Base-by-base conservation (phyloP, 2,113 vertebrate species). In the Crotalus horridus region DNA sequence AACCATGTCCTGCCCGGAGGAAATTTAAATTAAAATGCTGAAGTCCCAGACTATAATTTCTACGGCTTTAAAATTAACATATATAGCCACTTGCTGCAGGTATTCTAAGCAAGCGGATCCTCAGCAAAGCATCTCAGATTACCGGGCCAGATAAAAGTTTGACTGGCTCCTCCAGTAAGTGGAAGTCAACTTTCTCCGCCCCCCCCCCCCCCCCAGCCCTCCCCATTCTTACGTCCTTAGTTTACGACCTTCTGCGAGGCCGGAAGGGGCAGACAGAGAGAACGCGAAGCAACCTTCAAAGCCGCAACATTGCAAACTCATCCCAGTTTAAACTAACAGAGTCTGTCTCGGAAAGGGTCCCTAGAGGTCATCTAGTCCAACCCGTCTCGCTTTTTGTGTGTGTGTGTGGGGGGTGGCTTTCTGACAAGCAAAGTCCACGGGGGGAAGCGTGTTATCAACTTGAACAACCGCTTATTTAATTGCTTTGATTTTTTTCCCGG, bases 1-100 rank as follows among this genome's bases (percentile, higher is more conserved):
- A 51, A 85, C 89, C 95, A 92, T 93, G 21, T 93, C 93, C 48
- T 1, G 88, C 95, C 95, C 94, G 85, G 87, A 95, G 96, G 95
- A 96, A 96, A 95, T 96, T 96, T 96, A 93, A 96, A 95, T 96
- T 95, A 96, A 96, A 96, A 81, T 17, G 24, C 93, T 64, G 85
- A 95, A 96, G 95, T 94, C 92, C 58, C 94, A 95, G 96, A 95
- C 97, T 96, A 94, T 39, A 96, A 93, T 95, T 96, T 97, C 91
- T 97, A 96, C 92, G 93, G 95, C 95, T 96, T 96, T 96, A 94
- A 95, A 95, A 94, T 95, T 94, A 96, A 95, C 95, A 95, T 95
- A 88, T 81, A 8, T 0, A 93, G 93, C 93, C 94, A 94, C 94
- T 95, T 58, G 95, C 96, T 96, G 74, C 91, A 95, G 96, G 95